Percentiles rank a stretch among this genome's conserved stretches.
Evolutionary conservation across 2,797 vertebrate species (phyloP).

Genomic region (Merluccius polli): DNA sequence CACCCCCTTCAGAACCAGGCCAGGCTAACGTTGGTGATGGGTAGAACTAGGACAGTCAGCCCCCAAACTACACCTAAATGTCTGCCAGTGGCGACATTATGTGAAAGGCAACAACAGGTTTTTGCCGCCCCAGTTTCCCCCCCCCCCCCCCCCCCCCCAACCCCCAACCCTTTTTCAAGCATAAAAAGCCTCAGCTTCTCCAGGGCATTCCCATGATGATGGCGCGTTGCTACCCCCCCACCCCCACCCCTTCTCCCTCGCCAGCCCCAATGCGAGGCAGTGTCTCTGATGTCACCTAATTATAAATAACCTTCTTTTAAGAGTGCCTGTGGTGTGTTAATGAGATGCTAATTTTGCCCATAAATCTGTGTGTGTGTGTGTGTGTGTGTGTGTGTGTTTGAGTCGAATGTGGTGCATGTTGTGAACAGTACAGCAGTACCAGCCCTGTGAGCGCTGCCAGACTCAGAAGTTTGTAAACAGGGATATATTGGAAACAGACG

Average conservation of each 20-base stretch:
- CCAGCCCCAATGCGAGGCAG: conserved; percentile 27
- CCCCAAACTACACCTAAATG: conserved; percentile 31
- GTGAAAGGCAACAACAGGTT: conserved; percentile 60
- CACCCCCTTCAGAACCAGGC: conserved; percentile 51
- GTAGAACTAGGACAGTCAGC: conserved; percentile 59
- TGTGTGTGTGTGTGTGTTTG: background rate
- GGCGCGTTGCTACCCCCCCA: conserved; percentile 23
- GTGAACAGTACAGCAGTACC: conserved; percentile 33
- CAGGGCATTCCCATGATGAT: conserved; percentile 43
- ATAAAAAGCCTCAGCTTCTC: conserved; percentile 35
- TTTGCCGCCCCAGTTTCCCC: conserved; percentile 56
- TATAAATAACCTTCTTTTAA: conserved; percentile 75
- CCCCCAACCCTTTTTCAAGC: conserved; percentile 17
- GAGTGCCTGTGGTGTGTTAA: conserved; percentile 70
- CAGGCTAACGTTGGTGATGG: conserved; percentile 47
- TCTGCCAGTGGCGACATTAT: conserved; percentile 39
- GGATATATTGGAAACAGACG: conserved; percentile 26
- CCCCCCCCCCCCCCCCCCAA: background rate
- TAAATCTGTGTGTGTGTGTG: conserved; percentile 54
- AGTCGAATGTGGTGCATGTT: background rate
- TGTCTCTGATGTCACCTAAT: conserved; percentile 73
- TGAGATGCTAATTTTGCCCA: conserved; percentile 70
- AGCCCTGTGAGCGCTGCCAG: conserved; percentile 30
- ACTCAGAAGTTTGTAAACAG: conserved; percentile 31
- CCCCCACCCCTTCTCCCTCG: conserved; percentile 39